phyloP scores from a whole-genome alignment of 2,797 vertebrate genomes.

The Oceanodroma leucorhoa region DNA sequence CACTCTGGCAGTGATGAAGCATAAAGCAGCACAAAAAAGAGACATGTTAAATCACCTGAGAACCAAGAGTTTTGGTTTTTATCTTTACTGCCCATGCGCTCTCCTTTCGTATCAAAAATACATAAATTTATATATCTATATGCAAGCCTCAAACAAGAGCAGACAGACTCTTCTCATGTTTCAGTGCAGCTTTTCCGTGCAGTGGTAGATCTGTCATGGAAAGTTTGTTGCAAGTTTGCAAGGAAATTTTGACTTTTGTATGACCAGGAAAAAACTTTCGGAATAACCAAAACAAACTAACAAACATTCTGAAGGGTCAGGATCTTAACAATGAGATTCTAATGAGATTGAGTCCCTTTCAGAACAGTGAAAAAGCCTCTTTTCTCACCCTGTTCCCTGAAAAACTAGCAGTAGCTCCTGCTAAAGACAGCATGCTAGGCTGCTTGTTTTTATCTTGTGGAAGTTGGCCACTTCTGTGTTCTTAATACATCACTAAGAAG shows the following conservation, averaged over 20 bases:
- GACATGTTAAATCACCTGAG: not conserved
- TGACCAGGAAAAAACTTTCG: not conserved
- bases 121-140: not conserved
- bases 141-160: not conserved
- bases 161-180: not conserved
- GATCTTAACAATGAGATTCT: not conserved
- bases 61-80: not conserved
- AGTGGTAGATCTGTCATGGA: not conserved
- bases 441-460: not conserved
- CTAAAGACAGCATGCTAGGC: not conserved
- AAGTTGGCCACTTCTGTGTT: not conserved
- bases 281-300: not conserved
- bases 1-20: not conserved
- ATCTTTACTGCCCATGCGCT: not conserved
- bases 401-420: not conserved
- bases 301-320: fast-evolving
- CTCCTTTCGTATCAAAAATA: not conserved
- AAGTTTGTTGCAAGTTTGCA: not conserved
- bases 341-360: not conserved
- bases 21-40: not conserved
- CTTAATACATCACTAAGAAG: not conserved
- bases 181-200: not conserved
- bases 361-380: not conserved
- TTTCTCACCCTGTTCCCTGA: not conserved
- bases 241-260: not conserved